Percentiles rank a stretch among this genome's conserved stretches.
Conservation (phyloP, 2,888 invertebrate genomes). For the Pandemis corylana region DNA sequence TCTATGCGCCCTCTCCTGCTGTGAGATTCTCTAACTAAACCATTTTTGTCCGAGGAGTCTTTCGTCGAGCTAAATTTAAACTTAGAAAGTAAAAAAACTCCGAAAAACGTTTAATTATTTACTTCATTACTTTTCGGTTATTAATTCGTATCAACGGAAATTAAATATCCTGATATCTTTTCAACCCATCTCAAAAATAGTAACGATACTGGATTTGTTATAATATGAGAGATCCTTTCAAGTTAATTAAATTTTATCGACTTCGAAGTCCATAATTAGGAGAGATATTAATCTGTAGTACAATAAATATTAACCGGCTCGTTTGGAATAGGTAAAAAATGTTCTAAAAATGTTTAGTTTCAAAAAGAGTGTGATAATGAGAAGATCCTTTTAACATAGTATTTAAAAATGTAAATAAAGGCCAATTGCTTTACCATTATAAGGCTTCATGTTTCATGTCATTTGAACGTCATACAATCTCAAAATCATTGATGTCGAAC, state of each 20-base stretch:
- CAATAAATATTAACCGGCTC: constrained; percentile 14
- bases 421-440: neutral
- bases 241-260: constrained; percentile 70
- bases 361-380: neutral
- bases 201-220: constrained; percentile 47
- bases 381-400: neutral
- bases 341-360: neutral
- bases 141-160: constrained; percentile 52
- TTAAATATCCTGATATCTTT: constrained; percentile 53
- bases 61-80: no score
- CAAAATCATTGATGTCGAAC: neutral
- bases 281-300: constrained; percentile 50
- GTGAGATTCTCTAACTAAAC: no score
- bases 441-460: no score
- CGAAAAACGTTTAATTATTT: neutral
- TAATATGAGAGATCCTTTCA: constrained; percentile 52
- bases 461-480: neutral
- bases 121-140: neutral
- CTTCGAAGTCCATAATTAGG: constrained; percentile 65
- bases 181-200: constrained; percentile 58
- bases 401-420: neutral
- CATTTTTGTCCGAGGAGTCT: neutral
- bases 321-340: constrained; percentile 15
- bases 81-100: neutral
- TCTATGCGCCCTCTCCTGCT: no score